Base-by-base conservation (phyloP, 1,140 invertebrate genomes). In the Caerostris extrusa region DNA sequence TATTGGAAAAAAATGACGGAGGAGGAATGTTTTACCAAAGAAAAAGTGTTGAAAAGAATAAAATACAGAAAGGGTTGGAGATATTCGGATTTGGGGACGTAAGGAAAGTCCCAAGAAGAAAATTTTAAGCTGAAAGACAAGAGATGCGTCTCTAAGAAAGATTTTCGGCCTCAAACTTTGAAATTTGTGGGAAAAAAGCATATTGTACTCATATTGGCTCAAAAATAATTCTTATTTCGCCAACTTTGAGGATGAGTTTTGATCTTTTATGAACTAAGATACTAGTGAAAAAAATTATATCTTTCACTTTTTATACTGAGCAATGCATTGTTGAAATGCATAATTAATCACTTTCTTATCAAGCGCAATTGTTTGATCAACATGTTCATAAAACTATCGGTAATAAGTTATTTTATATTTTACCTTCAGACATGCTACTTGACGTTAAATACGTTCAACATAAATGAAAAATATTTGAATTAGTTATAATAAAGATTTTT, bases 1-100 rank as follows among this genome's bases (percentile, higher is more conserved):
- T 77, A 77, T 77, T 77, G 71, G 71, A 77, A 77, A 77, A 71
- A 77, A 77, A 77, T 77, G 34, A 77, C 34, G 34, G 71, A 12
- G 71, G 10, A 77, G 34, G 50, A 50, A 77, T 77, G 71, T 77
- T 77, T 77, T 77, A 77, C 8, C 71, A 19, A 34, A 50, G 34
- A 77, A 77, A 77, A 77, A 77, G 50, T 53, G 71, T 53, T 77
- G 34, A 77, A 77, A 77, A 77, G 34, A 50, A 53, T 34, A 77
- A 77, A 50, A 50, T 5, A 77, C 12, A 77, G 71, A 53, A 77
- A 77, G 71, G 71, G 8, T 50, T 77, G 71, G 71, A 77, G 71
- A 50, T 77, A 77, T 77, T 12, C 71, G 71, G 71, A 77, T 77
- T 77, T 77, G 19, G 71, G 50, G 71, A 77, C 71, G 71, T 12